Evolutionary conservation across 2,888 invertebrate species (phyloP), one percentile per base, ranked within the genome.

Genomic region (Noctua janthe): DNA sequence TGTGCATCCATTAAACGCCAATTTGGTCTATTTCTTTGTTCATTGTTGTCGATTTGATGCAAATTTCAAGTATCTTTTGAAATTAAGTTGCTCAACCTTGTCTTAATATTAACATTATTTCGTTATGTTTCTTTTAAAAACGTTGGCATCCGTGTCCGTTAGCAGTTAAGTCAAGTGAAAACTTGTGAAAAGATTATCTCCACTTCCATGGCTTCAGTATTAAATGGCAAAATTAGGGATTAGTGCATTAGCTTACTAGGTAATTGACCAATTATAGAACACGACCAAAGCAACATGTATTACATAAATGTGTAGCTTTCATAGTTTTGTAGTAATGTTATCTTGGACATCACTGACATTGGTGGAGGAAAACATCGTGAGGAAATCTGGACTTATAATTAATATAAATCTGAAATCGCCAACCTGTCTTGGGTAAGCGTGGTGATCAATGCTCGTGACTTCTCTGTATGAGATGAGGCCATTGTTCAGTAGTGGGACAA

Each of bases 161-260:
- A 49, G 8, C 15, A 11, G 74, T 67, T 29, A 62, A 78, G 64
- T 84, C 67, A 29, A 77, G 62, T 35, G 64, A 74, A 74, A 76
- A 87, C 29, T 86, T 86, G 87, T 77, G 74, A 79, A 87, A 79
- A 87, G 85, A 86, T 86, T 77, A 87, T 79, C 87, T 81, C 49
- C 29, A 67, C 67, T 84, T 66, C 43, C 17, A 59, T 20, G 86
- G 81, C 87, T 86, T 76, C 39, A n/a, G 78, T 74, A 77, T 75
- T 77, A 74, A 75, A 76, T 80, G 59, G 74, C 84, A 84, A 74
- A 80, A 76, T 80, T 49, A 84, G 1, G 76, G 71, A 86, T 86
- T 81, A 86, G 51, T 76, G 62, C 59, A 87, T 80, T 70, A 84
- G 80, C 43, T 76, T 80, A 78, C 17, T 54, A 74, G 59, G 85